phyloP scores from a whole-genome alignment of 2,888 invertebrate genomes.

The Harpalus rubripes region DNA sequence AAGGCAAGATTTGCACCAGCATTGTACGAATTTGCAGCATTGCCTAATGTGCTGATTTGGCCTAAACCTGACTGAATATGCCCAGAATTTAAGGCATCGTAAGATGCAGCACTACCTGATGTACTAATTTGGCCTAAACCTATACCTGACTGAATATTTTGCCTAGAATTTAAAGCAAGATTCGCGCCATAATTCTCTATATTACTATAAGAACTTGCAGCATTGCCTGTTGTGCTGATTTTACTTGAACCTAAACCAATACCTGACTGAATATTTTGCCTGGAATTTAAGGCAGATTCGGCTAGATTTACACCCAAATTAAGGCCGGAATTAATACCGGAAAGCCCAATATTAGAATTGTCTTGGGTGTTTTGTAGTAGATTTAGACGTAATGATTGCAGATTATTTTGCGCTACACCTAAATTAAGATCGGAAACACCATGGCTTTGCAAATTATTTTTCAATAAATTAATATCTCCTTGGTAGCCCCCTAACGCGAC shows the following conservation, averaged over 20 bases:
- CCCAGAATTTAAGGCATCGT: neutral
- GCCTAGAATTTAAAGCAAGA: neutral
- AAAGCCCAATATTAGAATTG: neutral
- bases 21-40: neutral
- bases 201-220: no score
- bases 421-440: conserved; percentile 14
- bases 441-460: conserved; percentile 20
- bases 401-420: conserved; percentile 17
- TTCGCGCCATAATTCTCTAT: neutral
- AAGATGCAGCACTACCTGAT: no score
- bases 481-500: conserved; percentile 72
- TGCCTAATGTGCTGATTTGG: neutral
- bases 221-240: no score
- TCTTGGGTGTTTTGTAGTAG: neutral
- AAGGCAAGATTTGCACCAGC: neutral
- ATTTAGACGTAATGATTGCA: neutral
- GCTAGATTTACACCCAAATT: neutral
- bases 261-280: neutral
- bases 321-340: neutral
- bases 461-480: conserved; percentile 69
- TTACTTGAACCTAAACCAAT: no score
- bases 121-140: no score
- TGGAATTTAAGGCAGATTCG: neutral
- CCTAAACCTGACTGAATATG: neutral
- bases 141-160: neutral